Conservation (phyloP, 2,888 invertebrate species). For the Tillus elongatus region DNA sequence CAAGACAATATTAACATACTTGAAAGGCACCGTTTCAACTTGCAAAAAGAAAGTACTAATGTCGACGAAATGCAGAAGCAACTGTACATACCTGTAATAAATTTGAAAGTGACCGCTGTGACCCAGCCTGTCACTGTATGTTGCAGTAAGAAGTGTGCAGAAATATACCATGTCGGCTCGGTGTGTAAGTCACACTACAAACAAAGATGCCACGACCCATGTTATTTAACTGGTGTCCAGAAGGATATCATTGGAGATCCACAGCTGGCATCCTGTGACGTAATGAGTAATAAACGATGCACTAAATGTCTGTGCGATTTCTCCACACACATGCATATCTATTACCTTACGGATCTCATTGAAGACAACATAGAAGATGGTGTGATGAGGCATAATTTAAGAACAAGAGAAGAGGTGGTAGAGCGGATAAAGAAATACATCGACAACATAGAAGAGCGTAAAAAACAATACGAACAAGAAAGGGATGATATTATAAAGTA, state of each 20-base stretch:
- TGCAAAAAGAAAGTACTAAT: slow-evolving; percentile 23
- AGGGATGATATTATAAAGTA: slow-evolving; percentile 25
- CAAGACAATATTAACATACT: slow-evolving; percentile 31
- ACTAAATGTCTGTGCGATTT: slow-evolving; percentile 29
- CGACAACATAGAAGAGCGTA: slow-evolving; percentile 20
- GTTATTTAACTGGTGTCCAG: slow-evolving; percentile 29
- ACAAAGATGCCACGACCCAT: slow-evolving; percentile 34
- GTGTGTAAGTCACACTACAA: slow-evolving; percentile 32
- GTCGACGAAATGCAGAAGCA: slow-evolving; percentile 28
- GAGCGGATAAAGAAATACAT: slow-evolving; percentile 21
- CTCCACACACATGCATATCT: slow-evolving; percentile 34
- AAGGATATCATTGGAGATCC: slow-evolving; percentile 32
- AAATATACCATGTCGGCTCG: too few relatives aligned
- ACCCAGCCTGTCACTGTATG: slow-evolving; percentile 33
- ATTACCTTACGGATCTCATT: slow-evolving; percentile 30
- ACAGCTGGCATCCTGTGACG: slow-evolving; percentile 28
- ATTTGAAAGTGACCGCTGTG: slow-evolving; percentile 26
- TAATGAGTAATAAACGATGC: slow-evolving; percentile 28
- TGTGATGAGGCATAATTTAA: too few relatives aligned
- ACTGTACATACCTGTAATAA: slow-evolving; percentile 30
- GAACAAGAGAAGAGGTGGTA: slow-evolving; percentile 24
- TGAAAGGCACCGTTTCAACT: slow-evolving; percentile 23
- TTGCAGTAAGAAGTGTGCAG: slow-evolving; percentile 25
- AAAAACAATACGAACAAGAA: slow-evolving; percentile 26
- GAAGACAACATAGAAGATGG: slow-evolving; percentile 26